Evolutionary conservation across 2,797 vertebrate species (phyloP).

Genomic region (Nannoperca australis): DNA sequence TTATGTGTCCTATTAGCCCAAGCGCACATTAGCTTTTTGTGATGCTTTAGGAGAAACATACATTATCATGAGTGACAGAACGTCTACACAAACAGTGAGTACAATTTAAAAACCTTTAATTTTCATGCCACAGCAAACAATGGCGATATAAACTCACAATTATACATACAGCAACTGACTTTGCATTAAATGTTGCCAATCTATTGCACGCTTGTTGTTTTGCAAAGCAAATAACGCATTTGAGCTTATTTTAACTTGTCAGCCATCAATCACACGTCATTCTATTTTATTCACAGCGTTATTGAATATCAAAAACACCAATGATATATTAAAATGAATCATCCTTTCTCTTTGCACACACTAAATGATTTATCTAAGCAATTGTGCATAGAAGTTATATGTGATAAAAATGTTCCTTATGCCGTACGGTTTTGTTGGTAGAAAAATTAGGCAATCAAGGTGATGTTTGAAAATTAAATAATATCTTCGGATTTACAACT

Average conservation of each 20-base stretch:
- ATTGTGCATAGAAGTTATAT: not conserved
- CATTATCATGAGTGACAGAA: not conserved
- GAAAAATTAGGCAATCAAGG: conserved; percentile 25
- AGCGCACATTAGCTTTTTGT: not conserved
- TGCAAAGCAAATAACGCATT: conserved; percentile 37
- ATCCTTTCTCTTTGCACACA: not conserved
- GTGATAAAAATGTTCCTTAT: conserved; percentile 2
- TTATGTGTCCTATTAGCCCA: not conserved
- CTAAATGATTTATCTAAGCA: conserved; percentile 3
- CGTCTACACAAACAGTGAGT: not conserved
- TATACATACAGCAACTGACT: conserved; percentile 53
- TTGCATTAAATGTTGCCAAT: conserved; percentile 70
- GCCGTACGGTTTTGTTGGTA: conserved; percentile 19
- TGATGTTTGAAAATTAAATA: conserved; percentile 46
- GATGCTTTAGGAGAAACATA: conserved; percentile 2
- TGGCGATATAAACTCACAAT: conserved; percentile 56
- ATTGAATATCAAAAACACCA: conserved; percentile 59
- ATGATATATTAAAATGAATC: not conserved
- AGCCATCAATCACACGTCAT: conserved; percentile 2
- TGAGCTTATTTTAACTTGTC: conserved; percentile 29
- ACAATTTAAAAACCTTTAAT: conserved; percentile 69
- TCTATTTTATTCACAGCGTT: conserved; percentile 55
- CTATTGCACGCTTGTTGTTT: conserved; percentile 78
- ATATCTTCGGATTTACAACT: conserved; percentile 54
- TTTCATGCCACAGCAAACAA: conserved; percentile 73